phyloP scores from a whole-genome alignment of 2,888 invertebrate genomes.

The Hoplodrina blanda region DNA sequence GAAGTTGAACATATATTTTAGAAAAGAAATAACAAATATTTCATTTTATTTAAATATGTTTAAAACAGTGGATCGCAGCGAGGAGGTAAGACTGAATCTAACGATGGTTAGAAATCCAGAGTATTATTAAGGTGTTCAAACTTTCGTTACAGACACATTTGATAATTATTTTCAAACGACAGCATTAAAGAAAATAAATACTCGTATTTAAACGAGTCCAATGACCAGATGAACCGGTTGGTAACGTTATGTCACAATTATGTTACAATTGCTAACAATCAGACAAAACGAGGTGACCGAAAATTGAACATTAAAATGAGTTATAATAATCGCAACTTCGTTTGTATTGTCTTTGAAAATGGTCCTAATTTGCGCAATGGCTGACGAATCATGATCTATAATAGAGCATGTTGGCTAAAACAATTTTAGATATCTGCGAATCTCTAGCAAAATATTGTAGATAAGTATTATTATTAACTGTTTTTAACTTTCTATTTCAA shows the following conservation, averaged over 20 bases:
- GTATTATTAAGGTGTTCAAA: background rate
- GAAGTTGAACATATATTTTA: too few species aligned
- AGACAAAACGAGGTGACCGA: slow-evolving; percentile 61
- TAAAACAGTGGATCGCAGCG: too few species aligned
- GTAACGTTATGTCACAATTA: slow-evolving; percentile 67
- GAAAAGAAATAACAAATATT: too few species aligned
- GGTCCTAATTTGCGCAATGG: background rate
- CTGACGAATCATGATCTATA: background rate
- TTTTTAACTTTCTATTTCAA: too few species aligned
- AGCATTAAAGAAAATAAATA: slow-evolving; percentile 55
- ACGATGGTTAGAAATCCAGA: too few species aligned
- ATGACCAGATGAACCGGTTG: slow-evolving; percentile 59
- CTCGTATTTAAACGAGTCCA: slow-evolving; percentile 55
- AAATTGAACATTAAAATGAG: slow-evolving; percentile 29
- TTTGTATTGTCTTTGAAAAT: slow-evolving; percentile 20
- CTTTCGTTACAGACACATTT: slow-evolving; percentile 43
- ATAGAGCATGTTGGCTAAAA: too few species aligned
- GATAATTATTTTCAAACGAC: slow-evolving; percentile 34
- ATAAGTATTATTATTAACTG: too few species aligned
- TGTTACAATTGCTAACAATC: slow-evolving; percentile 74
- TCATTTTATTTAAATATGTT: too few species aligned
- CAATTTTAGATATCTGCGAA: too few species aligned
- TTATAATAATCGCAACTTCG: slow-evolving; percentile 1
- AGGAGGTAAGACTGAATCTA: too few species aligned
- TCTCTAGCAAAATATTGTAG: too few species aligned